Base-by-base conservation (phyloP, 2,888 invertebrate genomes). In the Andrena minutula region DNA sequence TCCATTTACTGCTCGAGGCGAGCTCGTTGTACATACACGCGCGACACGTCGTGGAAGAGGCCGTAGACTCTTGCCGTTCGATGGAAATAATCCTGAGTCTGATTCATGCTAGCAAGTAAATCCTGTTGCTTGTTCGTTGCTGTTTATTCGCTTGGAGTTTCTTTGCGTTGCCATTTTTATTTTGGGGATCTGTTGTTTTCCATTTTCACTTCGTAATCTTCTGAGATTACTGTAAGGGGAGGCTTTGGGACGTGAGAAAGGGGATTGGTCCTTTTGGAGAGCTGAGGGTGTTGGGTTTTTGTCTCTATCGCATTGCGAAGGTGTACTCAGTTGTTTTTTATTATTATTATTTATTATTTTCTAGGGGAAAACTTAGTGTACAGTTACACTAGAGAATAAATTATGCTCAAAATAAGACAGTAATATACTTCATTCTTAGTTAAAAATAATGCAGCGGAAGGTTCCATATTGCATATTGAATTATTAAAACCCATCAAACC, bases 1-100 rank as follows among this genome's bases (percentile, higher is more conserved):
- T 73, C 77, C 83, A 77, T 82, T 83, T 82, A 70, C 63, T 35
- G 68, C 61, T 47, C 56, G 64, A 53, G 51, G 65, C 69, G 8
- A 23, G 23, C 58, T 35, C 20, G 23, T 23, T 68, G n/a, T 64
- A 60, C 41, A 32, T 47, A 10, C 53, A 23, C 32, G 23, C 20
- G 10, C 51, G 8, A 49, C 51, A 63, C 30, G 47, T 32, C 23
- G 16, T 8, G 66, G 30, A 58, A 58, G 10, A 20, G 47, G 49
- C 35, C 12, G 63, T 71, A 58, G 64, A 32, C 30, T 75, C 65
- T 77, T 75, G 65, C 49, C 35, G 49, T 63, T 69, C 56, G 60
- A 68, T 68, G 77, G 64, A 58, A 69, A 79, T 77, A 69, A 77
- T 26, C 47, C 28, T 20, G 2, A 12, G 64, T 16, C 47, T 75